Conservation (phyloP, 1,140 invertebrate genomes). For the Tetranychus cinnabarinus region DNA sequence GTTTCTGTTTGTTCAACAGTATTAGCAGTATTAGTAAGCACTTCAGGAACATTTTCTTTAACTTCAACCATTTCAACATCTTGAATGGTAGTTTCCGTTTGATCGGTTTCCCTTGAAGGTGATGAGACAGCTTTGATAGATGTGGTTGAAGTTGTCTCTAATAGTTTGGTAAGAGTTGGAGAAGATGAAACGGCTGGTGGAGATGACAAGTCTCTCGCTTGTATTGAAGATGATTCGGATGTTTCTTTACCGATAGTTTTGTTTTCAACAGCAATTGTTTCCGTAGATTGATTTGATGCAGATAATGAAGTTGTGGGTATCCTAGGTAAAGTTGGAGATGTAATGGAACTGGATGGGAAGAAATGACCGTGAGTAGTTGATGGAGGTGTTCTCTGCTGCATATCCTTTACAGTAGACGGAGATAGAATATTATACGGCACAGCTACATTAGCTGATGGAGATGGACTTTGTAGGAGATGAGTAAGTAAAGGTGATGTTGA, state of each 20-base stretch:
- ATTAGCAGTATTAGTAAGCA: not conserved
- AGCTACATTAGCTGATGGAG: not conserved
- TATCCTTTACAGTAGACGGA: not conserved
- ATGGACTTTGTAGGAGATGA: conserved; percentile 48
- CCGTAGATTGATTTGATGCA: not conserved
- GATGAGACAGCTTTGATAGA: not conserved
- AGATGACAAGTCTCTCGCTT: not conserved
- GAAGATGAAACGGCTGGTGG: not conserved
- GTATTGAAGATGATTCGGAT: not conserved
- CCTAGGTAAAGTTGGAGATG: not conserved
- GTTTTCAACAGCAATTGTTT: not conserved
- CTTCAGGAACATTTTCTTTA: not conserved
- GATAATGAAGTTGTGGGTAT: not conserved
- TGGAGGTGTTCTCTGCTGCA: not conserved
- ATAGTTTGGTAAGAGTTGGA: not conserved
- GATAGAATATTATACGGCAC: not conserved
- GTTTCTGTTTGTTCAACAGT: not conserved
- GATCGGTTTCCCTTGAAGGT: no score
- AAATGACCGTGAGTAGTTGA: not conserved
- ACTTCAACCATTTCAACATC: conserved; percentile 1
- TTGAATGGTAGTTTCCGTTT: not conserved
- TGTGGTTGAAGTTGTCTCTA: not conserved
- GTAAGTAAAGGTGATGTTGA: conserved; percentile 46
- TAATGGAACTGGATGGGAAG: no score
- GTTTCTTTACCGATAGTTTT: not conserved